Evolutionary conservation across 2,113 vertebrate genomes (phyloP).

Genomic region (Anhinga anhinga): DNA sequence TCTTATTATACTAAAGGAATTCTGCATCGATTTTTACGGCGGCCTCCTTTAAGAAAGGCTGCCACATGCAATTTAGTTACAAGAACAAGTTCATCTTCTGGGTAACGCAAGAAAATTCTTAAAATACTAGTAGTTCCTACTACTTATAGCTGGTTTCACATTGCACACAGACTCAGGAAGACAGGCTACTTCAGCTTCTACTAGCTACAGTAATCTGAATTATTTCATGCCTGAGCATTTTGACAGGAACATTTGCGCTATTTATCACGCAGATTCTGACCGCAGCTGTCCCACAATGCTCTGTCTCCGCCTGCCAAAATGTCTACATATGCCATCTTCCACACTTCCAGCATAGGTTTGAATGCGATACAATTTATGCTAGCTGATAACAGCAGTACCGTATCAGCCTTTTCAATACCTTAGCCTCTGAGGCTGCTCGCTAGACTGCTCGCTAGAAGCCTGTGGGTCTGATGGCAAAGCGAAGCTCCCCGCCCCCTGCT

Average conservation of each 20-base stretch:
- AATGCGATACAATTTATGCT: background rate
- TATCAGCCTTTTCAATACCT: background rate
- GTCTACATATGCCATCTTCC: background rate
- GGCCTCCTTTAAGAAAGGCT: background rate
- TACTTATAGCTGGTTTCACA: background rate
- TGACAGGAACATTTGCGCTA: background rate
- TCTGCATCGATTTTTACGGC: background rate
- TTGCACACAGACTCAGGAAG: background rate
- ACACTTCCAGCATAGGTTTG: background rate
- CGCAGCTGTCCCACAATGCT: background rate
- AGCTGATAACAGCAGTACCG: accelerated
- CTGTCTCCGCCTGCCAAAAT: background rate
- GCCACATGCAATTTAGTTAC: background rate
- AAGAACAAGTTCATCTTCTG: background rate
- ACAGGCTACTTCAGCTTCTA: background rate
- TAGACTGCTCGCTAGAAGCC: background rate
- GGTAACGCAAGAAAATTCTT: background rate
- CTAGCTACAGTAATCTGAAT: background rate
- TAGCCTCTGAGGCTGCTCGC: background rate
- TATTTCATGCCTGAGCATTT: background rate
- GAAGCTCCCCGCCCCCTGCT: background rate
- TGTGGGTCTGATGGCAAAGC: accelerated
- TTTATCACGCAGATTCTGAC: background rate
- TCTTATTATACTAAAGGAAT: background rate
- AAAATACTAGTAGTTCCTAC: background rate